Evolutionary conservation across 2,797 vertebrate genomes (phyloP).

Genomic region (Philypnodon macrostomus): DNA sequence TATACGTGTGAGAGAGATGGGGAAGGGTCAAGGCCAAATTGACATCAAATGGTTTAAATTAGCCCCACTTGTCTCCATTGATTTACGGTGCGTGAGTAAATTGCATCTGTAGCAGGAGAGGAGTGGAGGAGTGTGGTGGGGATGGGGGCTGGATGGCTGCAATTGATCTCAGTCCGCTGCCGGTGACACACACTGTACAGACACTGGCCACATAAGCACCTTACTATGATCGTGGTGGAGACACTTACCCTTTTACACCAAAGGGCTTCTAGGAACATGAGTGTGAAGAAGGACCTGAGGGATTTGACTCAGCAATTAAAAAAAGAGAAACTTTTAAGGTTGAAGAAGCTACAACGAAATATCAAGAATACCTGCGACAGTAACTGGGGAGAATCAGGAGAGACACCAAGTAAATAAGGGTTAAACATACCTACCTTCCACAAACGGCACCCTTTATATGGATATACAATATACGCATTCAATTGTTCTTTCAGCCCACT

Average conservation of each 20-base stretch:
- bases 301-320: slow-evolving; percentile 1
- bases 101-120: slow-evolving; percentile 66
- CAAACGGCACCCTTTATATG: no score
- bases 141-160: slow-evolving; percentile 46
- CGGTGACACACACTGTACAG: slow-evolving; percentile 33
- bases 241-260: slow-evolving; percentile 38
- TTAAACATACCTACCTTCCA: no score
- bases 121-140: slow-evolving; percentile 28
- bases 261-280: background rate
- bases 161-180: slow-evolving; percentile 64
- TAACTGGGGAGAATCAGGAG: no score
- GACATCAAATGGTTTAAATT: slow-evolving; percentile 82
- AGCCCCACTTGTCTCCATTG: slow-evolving; percentile 78
- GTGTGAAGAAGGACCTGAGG: background rate
- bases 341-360: background rate
- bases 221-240: slow-evolving; percentile 31
- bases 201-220: slow-evolving; percentile 16
- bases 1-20: slow-evolving; percentile 31
- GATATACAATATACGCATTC: no score
- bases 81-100: slow-evolving; percentile 76
- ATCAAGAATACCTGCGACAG: background rate
- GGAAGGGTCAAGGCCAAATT: slow-evolving; percentile 78
- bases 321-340: background rate
- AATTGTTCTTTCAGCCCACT: no score
- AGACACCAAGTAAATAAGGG: no score